Evolutionary conservation across 2,888 invertebrate species (phyloP), one percentile per base, ranked within the genome.

Genomic region (Ectemnius lituratus): DNA sequence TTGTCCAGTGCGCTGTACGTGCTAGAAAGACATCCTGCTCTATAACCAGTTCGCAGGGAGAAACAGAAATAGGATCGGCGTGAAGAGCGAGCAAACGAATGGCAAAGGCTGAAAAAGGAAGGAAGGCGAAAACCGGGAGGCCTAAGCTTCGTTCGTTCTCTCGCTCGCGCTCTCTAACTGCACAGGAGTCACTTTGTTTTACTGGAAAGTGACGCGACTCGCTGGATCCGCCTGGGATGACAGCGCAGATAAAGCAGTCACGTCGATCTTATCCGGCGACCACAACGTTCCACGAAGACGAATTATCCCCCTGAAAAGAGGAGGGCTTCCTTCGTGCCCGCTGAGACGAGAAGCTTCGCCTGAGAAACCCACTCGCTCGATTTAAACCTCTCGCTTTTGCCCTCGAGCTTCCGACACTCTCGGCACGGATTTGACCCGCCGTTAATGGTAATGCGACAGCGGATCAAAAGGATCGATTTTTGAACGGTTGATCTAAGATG

Each of bases 361-460:
- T 37, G 8, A 5, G 46, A 63, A 45, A 28, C 28, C 57, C 66
- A 47, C 11, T 18, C 61, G 62, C 65, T 59, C 20, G 66, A 69
- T 67, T 78, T 76, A 78, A 76, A 73, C 76, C 62, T 64, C 64
- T 67, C 59, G 52, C 37, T 37, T 14, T 14, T 52, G 52, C 16
- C 52, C 52, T n/a, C 16, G 5, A 52, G n/a, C 52, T 16, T 5
- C 52, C 52, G 14, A 14, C 52, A 52, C 52, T 68, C 20, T 64
- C 69, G 49, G 27, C 62, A 75, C 76, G 70, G 69, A 81, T 81
- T 81, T 80, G 80, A 75, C 74, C 56, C 60, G 73, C 63, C 52
- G 64, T 66, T 79, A 77, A 82, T 75, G 75, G 76, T 75, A 79
- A 75, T 66, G 81, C 77, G 82, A 75, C 77, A 78, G 76, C 70